Base-by-base conservation (phyloP, 2,113 vertebrate genomes). In the Aythya baeri region DNA sequence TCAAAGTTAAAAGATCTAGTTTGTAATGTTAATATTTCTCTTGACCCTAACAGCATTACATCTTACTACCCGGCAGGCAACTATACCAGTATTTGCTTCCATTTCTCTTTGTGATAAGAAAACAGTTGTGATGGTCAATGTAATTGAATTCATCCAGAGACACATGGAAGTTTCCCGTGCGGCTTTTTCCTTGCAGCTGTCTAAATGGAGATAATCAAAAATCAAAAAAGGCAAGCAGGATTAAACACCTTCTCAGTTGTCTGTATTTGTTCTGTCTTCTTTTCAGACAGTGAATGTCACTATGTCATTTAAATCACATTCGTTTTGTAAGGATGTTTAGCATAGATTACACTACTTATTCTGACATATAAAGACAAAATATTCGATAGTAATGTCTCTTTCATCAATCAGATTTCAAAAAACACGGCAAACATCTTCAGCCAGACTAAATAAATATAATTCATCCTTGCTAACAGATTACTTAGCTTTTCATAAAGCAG, bases 331-430 rank as follows among this genome's bases (percentile, higher is more conserved):
- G 29, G 63, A 79, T 62, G 63, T 91, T 86, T 91, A 77, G n/a
- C 76, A 71, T 50, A 70, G 65, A 83, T 70, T 83, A 38, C 12
- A 49, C 13, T 81, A 68, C n/a, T 55, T 83, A 38, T 59, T 84
- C 74, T 77, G 67, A 88, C 20, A 78, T 18, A 84, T 16, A 50
- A 68, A 88, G 77, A 59, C 43, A 86, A 95, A 94, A 82, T 88
- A 92, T 79, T 89, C 79, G 6, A 59, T 90, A 65, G 17, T 71
- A 88, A 74, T 26, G 55, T 27, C 29, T 91, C 22, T 36, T 83
- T 62, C 38, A 77, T 52, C 38, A 76, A 81, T 58, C 32, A 52
- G 7, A 68, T 76, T 91, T 94, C 93, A 44, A n/a, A 68, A 86
- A 86, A 34, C 18, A 91, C 29, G 77, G 59, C 15, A 81, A 73